phyloP scores from a whole-genome alignment of 2,113 vertebrate species.

The Aptenodytes patagonicus region DNA sequence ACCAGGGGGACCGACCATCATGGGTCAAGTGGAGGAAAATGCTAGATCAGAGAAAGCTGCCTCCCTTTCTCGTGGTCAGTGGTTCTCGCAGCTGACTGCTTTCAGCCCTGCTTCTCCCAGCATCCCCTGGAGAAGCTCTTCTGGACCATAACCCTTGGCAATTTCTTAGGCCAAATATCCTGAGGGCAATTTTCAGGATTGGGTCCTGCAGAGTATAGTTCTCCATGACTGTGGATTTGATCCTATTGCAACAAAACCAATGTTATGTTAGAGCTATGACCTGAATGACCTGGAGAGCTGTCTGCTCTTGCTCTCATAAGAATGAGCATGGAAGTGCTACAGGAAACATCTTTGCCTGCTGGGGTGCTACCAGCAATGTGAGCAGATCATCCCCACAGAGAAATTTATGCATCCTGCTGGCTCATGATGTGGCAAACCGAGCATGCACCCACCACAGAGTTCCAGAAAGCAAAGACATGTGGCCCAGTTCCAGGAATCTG shows the following conservation, averaged over 20 bases:
- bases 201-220: neutral
- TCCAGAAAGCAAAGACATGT: neutral
- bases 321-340: neutral
- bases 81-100: neutral
- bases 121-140: neutral
- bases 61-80: neutral
- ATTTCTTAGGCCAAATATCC: neutral
- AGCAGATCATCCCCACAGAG: neutral
- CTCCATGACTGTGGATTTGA: accelerated
- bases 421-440: neutral
- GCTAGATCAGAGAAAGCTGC: neutral
- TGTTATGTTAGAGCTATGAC: neutral
- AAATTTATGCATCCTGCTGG: neutral
- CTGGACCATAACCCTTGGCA: neutral
- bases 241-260: neutral
- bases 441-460: neutral
- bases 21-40: neutral
- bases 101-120: neutral
- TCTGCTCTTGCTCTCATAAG: neutral
- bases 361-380: neutral
- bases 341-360: neutral
- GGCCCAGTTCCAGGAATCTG: neutral
- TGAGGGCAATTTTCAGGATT: neutral
- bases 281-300: neutral
- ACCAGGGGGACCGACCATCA: neutral